phyloP scores from a whole-genome alignment of 1,140 invertebrate genomes.

The Eurosta solidaginis region DNA sequence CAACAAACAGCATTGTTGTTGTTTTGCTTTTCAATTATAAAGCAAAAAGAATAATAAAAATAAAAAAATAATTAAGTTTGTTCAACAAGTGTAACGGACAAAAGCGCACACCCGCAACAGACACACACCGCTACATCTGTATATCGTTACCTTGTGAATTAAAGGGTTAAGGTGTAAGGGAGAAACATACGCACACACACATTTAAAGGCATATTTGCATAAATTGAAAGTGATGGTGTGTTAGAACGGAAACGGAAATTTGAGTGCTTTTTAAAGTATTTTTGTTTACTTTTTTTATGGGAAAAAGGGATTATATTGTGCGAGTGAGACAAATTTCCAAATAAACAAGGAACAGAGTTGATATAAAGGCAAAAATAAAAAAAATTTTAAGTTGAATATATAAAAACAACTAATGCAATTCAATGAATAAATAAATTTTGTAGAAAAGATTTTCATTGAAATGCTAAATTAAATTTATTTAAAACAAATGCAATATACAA shows the following conservation, averaged over 20 bases:
- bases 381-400: no score
- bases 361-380: no score
- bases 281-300: background rate
- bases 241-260: conserved; percentile 4
- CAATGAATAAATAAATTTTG: no score
- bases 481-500: no score
- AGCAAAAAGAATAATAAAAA: background rate
- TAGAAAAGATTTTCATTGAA: no score
- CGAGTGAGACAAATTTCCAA: no score
- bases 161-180: no score
- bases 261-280: background rate
- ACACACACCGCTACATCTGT: background rate
- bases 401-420: no score
- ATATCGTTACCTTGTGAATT: no score
- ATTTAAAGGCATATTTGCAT: background rate
- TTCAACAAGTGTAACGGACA: conserved; percentile 7
- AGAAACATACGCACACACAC: background rate
- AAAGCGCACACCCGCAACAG: background rate
- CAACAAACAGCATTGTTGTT: background rate
- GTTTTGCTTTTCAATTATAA: background rate
- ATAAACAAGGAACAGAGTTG: no score
- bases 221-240: background rate
- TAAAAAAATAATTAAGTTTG: background rate
- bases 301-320: no score
- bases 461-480: no score